Evolutionary conservation across 1,140 invertebrate genomes (phyloP).

Genomic region (Pogonomyrmex barbatus): DNA sequence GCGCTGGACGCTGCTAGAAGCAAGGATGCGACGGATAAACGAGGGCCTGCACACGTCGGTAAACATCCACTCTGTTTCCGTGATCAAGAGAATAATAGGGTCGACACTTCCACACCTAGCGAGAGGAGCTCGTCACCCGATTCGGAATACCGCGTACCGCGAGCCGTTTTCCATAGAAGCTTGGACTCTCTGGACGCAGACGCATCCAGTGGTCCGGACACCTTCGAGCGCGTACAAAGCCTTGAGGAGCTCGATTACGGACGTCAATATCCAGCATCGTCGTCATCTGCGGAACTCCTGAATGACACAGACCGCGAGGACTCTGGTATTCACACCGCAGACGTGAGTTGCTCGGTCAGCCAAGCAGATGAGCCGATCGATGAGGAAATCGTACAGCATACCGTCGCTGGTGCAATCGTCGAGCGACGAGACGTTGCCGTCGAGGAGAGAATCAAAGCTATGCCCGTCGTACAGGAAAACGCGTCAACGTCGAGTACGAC

Average conservation of each 20-base stretch:
- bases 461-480: slow-evolving; percentile 9
- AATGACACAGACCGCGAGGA: slow-evolving; percentile 92
- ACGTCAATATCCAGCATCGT: slow-evolving; percentile 86
- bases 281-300: slow-evolving; percentile 85
- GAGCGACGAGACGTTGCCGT: slow-evolving; percentile 69
- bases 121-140: slow-evolving; percentile 84
- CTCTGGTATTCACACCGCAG: slow-evolving; percentile 93
- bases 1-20: slow-evolving; percentile 86
- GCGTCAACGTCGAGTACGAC: slow-evolving; percentile 5
- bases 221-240: slow-evolving; percentile 89
- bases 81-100: slow-evolving; percentile 76
- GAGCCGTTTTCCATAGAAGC: slow-evolving; percentile 87
- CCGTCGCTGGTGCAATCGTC: slow-evolving; percentile 69
- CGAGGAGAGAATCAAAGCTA: slow-evolving; percentile 52
- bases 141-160: slow-evolving; percentile 81
- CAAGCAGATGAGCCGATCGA: slow-evolving; percentile 89
- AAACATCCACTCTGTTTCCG: slow-evolving; percentile 78
- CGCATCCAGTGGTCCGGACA: slow-evolving; percentile 84
- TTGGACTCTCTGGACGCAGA: slow-evolving; percentile 89
- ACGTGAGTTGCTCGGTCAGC: slow-evolving; percentile 91
- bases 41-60: slow-evolving; percentile 45
- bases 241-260: slow-evolving; percentile 88
- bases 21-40: slow-evolving; percentile 84
- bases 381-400: slow-evolving; percentile 78
- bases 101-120: slow-evolving; percentile 73